Percentiles rank a stretch among this genome's conserved stretches.
Evolutionary conservation across 2,797 vertebrate species (phyloP).

Genomic region (Artibeus jamaicensis): DNA sequence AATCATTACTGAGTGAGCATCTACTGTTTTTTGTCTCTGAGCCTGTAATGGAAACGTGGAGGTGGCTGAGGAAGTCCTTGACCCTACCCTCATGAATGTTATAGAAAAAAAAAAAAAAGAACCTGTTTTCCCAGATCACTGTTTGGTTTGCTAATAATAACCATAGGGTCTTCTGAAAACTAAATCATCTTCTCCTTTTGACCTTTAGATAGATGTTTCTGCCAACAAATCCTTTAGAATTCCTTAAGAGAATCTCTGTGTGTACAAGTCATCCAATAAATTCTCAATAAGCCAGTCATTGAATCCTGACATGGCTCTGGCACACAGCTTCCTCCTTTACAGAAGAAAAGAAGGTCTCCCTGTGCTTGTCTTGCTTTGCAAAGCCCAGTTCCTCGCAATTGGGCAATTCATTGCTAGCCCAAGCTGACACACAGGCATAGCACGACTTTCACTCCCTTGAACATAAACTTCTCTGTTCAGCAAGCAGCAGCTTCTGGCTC

Average conservation of each 20-base stretch:
- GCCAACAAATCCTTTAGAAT: slow-evolving; percentile 32
- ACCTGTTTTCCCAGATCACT: neutral
- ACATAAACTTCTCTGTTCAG: slow-evolving; percentile 61
- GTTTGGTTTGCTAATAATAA: neutral
- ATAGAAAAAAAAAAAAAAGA: neutral
- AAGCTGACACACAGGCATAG: neutral
- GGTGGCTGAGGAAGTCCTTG: neutral
- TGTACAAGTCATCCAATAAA: slow-evolving; percentile 29
- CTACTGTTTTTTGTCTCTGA: neutral
- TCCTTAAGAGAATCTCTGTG: slow-evolving; percentile 40
- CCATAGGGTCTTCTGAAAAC: neutral
- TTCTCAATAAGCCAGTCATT: slow-evolving; percentile 59
- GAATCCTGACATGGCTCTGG: neutral
- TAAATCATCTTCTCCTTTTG: slow-evolving; percentile 16
- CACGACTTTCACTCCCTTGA: neutral
- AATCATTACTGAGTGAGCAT: neutral
- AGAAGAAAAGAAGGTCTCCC: slow-evolving; percentile 57
- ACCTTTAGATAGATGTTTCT: neutral
- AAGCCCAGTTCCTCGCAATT: neutral
- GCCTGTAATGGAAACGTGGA: neutral
- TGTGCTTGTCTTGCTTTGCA: slow-evolving; percentile 4
- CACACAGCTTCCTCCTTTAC: neutral
- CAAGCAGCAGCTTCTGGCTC: neutral
- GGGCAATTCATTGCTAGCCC: neutral
- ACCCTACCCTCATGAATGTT: neutral